Conservation (phyloP, 2,888 invertebrate species). For the Luperina testacea region DNA sequence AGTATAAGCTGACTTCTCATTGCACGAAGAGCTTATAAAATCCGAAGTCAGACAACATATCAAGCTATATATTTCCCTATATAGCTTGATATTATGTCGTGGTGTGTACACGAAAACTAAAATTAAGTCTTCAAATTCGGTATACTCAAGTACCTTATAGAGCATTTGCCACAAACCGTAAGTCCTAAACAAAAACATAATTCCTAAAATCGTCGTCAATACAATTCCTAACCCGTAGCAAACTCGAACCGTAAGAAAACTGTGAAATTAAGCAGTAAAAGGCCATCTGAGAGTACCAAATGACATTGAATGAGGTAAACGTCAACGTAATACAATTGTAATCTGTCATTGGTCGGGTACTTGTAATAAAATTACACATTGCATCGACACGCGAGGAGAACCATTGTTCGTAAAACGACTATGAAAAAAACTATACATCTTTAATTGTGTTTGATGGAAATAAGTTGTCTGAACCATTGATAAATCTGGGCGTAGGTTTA, state of each 20-base stretch:
- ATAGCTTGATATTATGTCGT: too few relatives aligned
- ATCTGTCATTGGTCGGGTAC: slow-evolving; percentile 65
- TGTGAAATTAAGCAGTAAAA: slow-evolving; percentile 60
- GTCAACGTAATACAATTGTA: slow-evolving; percentile 67
- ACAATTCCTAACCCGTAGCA: slow-evolving; percentile 5
- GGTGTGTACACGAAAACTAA: neutral
- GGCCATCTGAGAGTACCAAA: slow-evolving; percentile 62
- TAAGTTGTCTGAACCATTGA: slow-evolving; percentile 26
- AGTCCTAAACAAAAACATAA: neutral
- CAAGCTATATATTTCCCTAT: too few relatives aligned
- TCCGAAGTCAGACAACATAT: neutral
- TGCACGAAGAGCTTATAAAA: neutral
- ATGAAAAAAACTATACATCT: slow-evolving; percentile 63
- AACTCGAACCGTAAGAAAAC: slow-evolving; percentile 44
- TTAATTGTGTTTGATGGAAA: slow-evolving; percentile 67
- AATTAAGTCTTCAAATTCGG: neutral
- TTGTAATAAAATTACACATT: slow-evolving; percentile 72
- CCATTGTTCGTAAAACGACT: slow-evolving; percentile 67
- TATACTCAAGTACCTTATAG: neutral
- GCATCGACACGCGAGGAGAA: slow-evolving; percentile 69
- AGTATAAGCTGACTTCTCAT: neutral
- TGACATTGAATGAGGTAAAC: slow-evolving; percentile 71
- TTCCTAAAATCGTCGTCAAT: slow-evolving; percentile 3
- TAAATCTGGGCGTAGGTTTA: neutral
- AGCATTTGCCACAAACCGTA: neutral